Evolutionary conservation across 2,113 vertebrate genomes (phyloP).

Genomic region (Thamnophis sirtalis): DNA sequence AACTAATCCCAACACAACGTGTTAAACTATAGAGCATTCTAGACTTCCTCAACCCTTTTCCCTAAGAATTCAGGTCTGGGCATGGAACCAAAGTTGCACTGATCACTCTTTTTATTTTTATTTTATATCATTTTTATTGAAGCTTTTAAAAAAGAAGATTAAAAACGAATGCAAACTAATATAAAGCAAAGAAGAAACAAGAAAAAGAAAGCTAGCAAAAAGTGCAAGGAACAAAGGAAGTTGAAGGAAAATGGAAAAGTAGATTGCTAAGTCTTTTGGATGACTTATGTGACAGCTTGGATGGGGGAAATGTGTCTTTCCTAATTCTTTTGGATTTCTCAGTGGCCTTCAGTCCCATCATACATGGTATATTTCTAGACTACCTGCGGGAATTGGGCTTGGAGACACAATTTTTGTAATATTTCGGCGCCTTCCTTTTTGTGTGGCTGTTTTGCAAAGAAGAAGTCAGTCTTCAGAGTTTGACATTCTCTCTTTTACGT

Average conservation of each 20-base stretch:
- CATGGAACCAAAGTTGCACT: background rate
- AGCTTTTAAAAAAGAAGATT: background rate
- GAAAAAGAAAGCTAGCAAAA: background rate
- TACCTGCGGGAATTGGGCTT: background rate
- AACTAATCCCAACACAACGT: background rate
- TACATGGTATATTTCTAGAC: background rate
- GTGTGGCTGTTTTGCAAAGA: background rate
- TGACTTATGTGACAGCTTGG: background rate
- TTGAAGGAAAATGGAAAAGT: background rate
- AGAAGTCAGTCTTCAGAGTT: background rate
- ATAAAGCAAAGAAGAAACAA: background rate
- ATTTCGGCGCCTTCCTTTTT: background rate
- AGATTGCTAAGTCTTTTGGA: background rate
- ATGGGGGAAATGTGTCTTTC: background rate
- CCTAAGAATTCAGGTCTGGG: background rate
- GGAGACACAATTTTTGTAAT: background rate
- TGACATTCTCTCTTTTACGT: background rate
- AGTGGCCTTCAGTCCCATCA: background rate
- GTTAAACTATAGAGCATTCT: background rate
- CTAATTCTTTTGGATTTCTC: background rate
- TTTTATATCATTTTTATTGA: background rate
- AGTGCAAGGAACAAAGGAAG: background rate
- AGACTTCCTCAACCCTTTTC: background rate
- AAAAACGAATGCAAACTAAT: background rate
- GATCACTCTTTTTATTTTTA: background rate